Base-by-base conservation (phyloP, 2,888 invertebrate genomes). In the Chrysolina americana region DNA sequence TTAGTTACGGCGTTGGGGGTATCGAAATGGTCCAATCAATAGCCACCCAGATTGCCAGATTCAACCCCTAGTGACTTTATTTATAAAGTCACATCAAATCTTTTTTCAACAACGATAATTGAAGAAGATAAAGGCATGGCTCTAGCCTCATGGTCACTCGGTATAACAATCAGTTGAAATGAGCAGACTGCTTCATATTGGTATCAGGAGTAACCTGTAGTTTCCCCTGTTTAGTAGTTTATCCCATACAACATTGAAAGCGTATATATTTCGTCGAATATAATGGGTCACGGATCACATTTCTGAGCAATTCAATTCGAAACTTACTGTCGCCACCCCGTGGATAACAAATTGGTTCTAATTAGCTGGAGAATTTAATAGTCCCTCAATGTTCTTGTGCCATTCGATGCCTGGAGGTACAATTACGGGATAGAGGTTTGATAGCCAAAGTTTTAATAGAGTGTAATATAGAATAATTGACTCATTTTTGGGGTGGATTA, bases 321-420 rank as follows among this genome's bases (percentile, higher is more conserved):
- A 23, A 53, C 53, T 53, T 21, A 21, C 21, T 53, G 2, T 53
- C 53, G 21, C 21, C 53, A 21, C 21, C 11, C 19, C 53, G 53
- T 53, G 53, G 13, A 53, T 53, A 53, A 17, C 53, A 21, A 53
- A 53, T 53, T 21, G 23, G 15, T 53, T 53, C 19, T 53, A 53
- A 53, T 53, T 21, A 21, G 21, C 53, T 13, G 21, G 23, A 11
- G 21, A 53, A 21, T 53, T 53, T 21, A 53, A 53, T 53, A 21
- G 53, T 53, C 19, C 21, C 15, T 3, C 53, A 1, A 53, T 53
- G 15, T 53, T 53, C 21, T 53, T 1, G 53, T 53, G 53, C 19
- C 21, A 53, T 53, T 53, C 53, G 53, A 10, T 11, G 53, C 21
- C 11, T 11, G 5, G 53, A 53, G 19, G 17, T 19, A 11, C 19